Base-by-base conservation (phyloP, 2,888 invertebrate species). In the Crossocerus cetratus region DNA sequence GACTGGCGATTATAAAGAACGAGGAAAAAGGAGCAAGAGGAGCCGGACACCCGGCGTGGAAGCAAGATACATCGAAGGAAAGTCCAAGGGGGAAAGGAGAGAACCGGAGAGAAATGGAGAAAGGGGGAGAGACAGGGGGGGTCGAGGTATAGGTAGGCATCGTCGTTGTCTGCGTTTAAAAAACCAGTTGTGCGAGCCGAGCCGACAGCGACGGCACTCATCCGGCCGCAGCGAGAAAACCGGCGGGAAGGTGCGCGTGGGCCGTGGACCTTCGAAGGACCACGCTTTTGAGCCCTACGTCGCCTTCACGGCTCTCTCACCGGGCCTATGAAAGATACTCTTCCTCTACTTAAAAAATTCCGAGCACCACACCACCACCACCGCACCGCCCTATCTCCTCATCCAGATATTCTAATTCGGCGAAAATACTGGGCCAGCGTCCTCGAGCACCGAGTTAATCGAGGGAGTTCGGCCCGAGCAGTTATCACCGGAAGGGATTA, bases 1-100 rank as follows among this genome's bases (percentile, higher is more conserved):
- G 85, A 85, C 87, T 86, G 88, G 87, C 88, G 89, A 89, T 89
- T 90, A 88, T 89, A 88, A 89, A 88, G 89, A 89, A 88, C 86
- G 87, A 88, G 87, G 85, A 88, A 90, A 84, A 88, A 88, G 77
- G 70, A 77, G 73, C 49, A 71, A 80, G 75, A 49, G 16, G 49
- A 49, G 49, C 14, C 49, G 14, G 14, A 14, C 16, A 49, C 49
- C 49, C n/a, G 16, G 32, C 32, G 32, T 32, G 49, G 16, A 16
- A 49, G 49, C 70, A 68, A 79, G 53, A 69, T 74, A 70, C 71
- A 67, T 67, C 59, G 53, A 68, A 79, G 53, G 71, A 77, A 70
- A 72, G 69, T 69, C 59, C 54, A 68, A 74, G 56, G 70, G 82
- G 77, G 66, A 68, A 65, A 61, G 66, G 75, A 72, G 68, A 67